Evolutionary conservation across 2,888 invertebrate species (phyloP).

Genomic region (Pyrrhia umbra): DNA sequence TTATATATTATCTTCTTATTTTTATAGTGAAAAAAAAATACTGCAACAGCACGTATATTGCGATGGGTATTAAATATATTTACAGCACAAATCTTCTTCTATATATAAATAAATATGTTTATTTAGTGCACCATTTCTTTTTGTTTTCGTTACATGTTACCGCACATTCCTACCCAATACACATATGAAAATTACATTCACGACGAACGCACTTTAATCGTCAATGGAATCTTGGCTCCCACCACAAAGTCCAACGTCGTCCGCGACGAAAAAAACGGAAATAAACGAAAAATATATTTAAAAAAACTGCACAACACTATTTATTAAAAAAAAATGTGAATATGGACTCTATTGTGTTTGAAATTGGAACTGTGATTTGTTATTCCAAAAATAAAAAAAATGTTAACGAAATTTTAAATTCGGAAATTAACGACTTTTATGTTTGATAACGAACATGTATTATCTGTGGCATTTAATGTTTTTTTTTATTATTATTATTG

Average conservation of each 20-base stretch:
- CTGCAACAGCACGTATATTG: background rate
- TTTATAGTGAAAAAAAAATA: constrained; percentile 28
- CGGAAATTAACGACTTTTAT: constrained; percentile 67
- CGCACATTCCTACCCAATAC: constrained; percentile 88
- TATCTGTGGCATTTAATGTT: constrained; percentile 83
- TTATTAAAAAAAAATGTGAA: constrained; percentile 44
- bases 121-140: constrained; percentile 90
- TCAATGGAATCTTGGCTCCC: constrained; percentile 85
- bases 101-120: constrained; percentile 77
- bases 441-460: constrained; percentile 79
- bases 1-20: constrained; percentile 42
- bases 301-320: constrained; percentile 43
- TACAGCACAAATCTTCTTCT: constrained; percentile 63
- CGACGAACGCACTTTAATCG: constrained; percentile 71
- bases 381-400: constrained; percentile 59
- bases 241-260: constrained; percentile 89
- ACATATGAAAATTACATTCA: constrained; percentile 73
- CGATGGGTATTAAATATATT: constrained; percentile 37
- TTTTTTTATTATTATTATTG: constrained; percentile 55
- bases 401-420: constrained; percentile 62
- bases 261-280: constrained; percentile 90
- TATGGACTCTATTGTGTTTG: constrained; percentile 71
- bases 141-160: constrained; percentile 90
- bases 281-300: constrained; percentile 73
- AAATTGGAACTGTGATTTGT: constrained; percentile 85